Base-by-base conservation (phyloP, 2,797 vertebrate species). In the Harpagifer antarcticus region DNA sequence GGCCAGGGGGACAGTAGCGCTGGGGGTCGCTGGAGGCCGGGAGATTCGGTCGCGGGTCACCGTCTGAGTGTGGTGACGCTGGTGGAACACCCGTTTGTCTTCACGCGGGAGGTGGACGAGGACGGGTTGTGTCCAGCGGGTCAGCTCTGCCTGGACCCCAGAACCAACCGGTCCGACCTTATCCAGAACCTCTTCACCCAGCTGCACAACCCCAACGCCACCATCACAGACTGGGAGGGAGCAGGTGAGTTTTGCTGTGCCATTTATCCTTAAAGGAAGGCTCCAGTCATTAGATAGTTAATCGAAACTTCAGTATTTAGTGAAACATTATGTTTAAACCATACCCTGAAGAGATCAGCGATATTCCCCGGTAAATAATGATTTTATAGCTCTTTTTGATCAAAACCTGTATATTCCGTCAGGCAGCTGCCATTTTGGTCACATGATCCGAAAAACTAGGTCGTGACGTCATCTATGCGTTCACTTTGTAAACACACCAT, bases 51-150 rank as follows among this genome's bases (percentile, higher is more conserved):
- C 1, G 93, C 92, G 20, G 92, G 68, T 1, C 74, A 82, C 23
- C 95, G 92, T 58, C 93, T 99, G 55, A 93, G 96, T 0, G 97
- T 99, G 85, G 98, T 99, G 68, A 99, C 97, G 0, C 78, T 99
- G 80, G 96, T 98, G 86, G 98, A 99, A 56, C 97, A 98, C n/a
- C 98, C 97, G 0, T 99, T 99, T 1, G 97, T 99, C 71, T 98
- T 99, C 76, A 96, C 96, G 0, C 92, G 97, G 1, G 96, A 97
- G 69, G 95, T 96, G 2, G 98, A 99, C 0, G 96, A 96, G 5
- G 97, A 99, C 0, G 97, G 97, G 15, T 92, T 92, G 74, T 99
- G 98, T 86, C 96, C 96, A 0, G 97, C 96, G 0, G 97, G 98
- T 9, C 96, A 96, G 91, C 92, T 98, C 65, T 99, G 98, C 82